Evolutionary conservation across 2,888 invertebrate genomes (phyloP).

Genomic region (Pimpla rufipes): DNA sequence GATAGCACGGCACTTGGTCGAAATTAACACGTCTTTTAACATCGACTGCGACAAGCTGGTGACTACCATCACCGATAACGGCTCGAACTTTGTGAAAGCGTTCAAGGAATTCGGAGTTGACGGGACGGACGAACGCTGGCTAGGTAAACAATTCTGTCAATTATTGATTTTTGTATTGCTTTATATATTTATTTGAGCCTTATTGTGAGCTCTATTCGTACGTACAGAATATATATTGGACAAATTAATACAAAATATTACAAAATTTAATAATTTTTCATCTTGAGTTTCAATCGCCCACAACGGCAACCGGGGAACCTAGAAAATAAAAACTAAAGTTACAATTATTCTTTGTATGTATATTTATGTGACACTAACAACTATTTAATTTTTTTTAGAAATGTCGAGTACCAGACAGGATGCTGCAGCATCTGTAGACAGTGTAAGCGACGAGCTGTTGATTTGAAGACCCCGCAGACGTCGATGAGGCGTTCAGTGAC

Average conservation of each 20-base stretch:
- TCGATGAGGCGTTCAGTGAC: conserved; percentile 4
- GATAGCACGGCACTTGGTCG: conserved; percentile 29
- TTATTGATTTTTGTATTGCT: no score
- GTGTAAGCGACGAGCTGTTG: neutral
- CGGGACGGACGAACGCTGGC: neutral
- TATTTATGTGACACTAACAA: neutral
- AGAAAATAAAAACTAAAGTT: neutral
- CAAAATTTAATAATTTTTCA: neutral
- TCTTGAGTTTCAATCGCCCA: neutral
- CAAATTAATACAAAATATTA: neutral
- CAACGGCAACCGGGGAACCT: neutral
- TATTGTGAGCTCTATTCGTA: neutral
- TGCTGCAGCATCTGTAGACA: neutral
- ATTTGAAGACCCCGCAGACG: neutral
- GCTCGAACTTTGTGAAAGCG: conserved; percentile 58
- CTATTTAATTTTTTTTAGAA: neutral
- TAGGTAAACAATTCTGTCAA: no score
- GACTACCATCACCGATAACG: conserved; percentile 58
- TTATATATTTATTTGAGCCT: no score
- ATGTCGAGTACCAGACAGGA: neutral
- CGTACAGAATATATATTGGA: neutral
- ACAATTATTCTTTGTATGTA: neutral
- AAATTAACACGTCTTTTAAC: conserved; percentile 28
- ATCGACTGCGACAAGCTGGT: conserved; percentile 20
- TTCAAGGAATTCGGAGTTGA: conserved; percentile 46